Evolutionary conservation across 2,113 vertebrate species (phyloP), one percentile per base, ranked within the genome.

Genomic region (Corythaixoides concolor): DNA sequence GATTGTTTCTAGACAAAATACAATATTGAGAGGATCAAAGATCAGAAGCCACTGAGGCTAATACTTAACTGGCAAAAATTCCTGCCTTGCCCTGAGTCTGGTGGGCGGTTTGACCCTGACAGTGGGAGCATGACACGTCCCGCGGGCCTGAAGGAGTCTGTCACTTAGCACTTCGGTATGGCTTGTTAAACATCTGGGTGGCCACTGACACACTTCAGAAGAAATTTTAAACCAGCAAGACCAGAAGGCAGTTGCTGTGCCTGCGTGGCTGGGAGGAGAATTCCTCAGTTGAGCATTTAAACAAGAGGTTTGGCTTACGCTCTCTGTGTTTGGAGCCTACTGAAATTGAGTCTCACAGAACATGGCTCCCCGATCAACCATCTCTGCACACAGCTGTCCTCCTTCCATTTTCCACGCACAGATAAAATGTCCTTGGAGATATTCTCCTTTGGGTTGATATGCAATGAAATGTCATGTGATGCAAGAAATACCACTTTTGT

Each of bases 81-180:
- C 72, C 19, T 70, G 27, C 35, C 67, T 90, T 80, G 11, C 41
- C 10, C 33, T 1, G 1, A 55, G 41, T 8, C 24, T 81, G 35
- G 27, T 27, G 26, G 67, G 41, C 59, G 84, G 47, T 28, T 73
- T 83, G 63, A 55, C 32, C 19, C 53, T 23, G 27, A 30, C 27
- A 53, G 24, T 3, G 7, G 20, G 37, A 62, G 9, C 4, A 5
- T 22, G 60, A 58, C 35, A 41, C 2, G 3, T 39, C 50, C 1
- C 0, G 12, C 52, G 85, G 19, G 37, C 22, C 60, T 47, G 37
- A 63, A 74, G 68, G 15, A 41, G 7, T 8, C 19, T 81, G 24
- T 53, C 73, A 37, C 26, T 56, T 12, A 59, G 20, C 1, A 1
- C 35, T 23, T 41, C 2, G 0, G 26, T 3, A 21, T 0, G 1